Conservation (phyloP, 1,140 invertebrate species). For the Agrypnia vestita region DNA sequence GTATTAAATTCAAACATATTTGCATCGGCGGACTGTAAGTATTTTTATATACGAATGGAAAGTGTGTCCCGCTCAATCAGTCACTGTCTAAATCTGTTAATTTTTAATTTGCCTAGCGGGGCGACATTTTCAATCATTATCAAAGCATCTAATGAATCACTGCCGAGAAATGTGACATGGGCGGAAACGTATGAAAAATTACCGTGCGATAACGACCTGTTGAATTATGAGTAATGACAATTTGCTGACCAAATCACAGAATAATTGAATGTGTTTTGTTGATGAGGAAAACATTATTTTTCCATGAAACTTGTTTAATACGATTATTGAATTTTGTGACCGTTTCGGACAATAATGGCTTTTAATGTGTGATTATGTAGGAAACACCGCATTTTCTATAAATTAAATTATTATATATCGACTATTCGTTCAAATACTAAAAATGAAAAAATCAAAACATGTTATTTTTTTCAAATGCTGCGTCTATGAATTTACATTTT, state of each 20-base stretch:
- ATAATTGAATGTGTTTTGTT: neutral
- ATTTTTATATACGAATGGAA: too few species aligned
- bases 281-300: neutral
- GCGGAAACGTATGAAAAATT: neutral
- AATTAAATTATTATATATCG: too few species aligned
- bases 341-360: too few species aligned
- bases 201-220: neutral
- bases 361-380: too few species aligned
- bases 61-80: neutral
- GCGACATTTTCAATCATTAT: slow-evolving; percentile 1
- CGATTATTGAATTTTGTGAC: too few species aligned
- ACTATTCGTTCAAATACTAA: too few species aligned
- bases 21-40: too few species aligned
- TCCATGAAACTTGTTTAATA: neutral
- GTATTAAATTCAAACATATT: too few species aligned
- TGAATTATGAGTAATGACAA: neutral
- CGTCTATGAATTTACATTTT: too few species aligned
- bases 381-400: too few species aligned
- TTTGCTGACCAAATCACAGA: neutral
- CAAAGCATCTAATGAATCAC: neutral
- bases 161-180: neutral
- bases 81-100: neutral
- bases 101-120: neutral
- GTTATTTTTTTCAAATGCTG: too few species aligned
- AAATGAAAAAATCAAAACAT: too few species aligned